These are phyloP conservation scores for Hassar affinis DNA, from an alignment of 2,113 vertebrate species.

Conservation along the genomic window DNA sequence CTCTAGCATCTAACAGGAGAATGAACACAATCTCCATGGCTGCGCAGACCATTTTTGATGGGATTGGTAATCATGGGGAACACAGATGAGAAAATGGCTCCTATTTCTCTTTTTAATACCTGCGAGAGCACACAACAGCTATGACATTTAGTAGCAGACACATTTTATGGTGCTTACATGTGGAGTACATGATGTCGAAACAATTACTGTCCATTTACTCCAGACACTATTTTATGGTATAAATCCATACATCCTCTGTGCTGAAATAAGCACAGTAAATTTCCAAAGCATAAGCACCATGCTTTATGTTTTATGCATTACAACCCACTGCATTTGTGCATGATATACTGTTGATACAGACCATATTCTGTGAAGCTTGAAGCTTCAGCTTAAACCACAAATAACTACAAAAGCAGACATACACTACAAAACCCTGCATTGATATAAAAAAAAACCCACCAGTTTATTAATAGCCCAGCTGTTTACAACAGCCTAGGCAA, in stretches of 20 bases:
- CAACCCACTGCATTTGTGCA: neutral
- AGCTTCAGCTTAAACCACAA: neutral
- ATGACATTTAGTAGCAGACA: constrained; percentile 47
- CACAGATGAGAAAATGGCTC: constrained; percentile 3
- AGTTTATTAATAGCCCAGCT: neutral
- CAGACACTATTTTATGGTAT: neutral
- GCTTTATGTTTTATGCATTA: neutral
- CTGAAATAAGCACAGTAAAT: neutral
- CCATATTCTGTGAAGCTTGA: neutral
- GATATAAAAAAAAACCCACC: no score
- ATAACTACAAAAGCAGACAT: neutral
- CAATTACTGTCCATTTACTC: neutral
- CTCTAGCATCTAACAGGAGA: constrained; percentile 42
- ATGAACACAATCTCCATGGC: constrained; percentile 45
- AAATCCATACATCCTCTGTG: neutral
- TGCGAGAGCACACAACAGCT: constrained; percentile 11
- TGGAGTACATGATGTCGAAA: neutral
- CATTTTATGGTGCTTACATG: neutral
- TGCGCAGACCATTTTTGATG: constrained; percentile 48
- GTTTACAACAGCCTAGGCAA: neutral
- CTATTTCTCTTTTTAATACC: constrained; percentile 16
- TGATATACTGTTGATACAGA: neutral
- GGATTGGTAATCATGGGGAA: constrained; percentile 41
- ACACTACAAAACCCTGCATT: neutral
- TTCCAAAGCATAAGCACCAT: neutral